Conservation (phyloP, 2,888 invertebrate species). For the Toxonevra muliebris region DNA sequence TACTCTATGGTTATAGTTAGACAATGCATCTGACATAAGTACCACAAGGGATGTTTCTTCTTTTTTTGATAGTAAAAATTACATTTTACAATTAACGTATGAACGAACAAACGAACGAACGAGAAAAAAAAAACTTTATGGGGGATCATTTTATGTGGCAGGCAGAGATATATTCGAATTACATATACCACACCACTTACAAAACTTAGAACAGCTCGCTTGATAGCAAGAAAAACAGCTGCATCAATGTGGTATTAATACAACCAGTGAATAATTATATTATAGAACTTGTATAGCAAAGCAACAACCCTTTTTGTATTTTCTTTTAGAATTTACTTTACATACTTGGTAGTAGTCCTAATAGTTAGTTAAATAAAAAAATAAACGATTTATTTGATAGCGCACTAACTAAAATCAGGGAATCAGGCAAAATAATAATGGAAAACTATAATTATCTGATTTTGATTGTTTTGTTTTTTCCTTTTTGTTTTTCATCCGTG, state of each 20-base stretch:
- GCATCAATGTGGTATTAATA: background rate
- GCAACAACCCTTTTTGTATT: constrained; percentile 1
- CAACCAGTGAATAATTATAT: no score
- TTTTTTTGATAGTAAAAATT: background rate
- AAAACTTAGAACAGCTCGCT: constrained; percentile 34
- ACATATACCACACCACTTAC: no score
- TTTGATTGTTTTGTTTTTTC: constrained; percentile 14
- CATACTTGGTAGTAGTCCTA: constrained; percentile 1
- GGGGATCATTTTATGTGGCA: constrained; percentile 41
- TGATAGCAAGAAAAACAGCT: background rate
- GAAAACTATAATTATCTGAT: constrained; percentile 37
- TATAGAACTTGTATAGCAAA: background rate
- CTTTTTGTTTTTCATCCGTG: background rate
- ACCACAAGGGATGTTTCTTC: constrained; percentile 18
- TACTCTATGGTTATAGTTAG: background rate
- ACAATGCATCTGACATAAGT: background rate
- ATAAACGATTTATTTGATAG: no score
- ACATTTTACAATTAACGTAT: no score
- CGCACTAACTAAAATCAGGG: constrained; percentile 19
- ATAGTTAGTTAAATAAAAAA: constrained; percentile 12
- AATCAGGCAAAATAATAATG: constrained; percentile 22
- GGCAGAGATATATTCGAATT: background rate
- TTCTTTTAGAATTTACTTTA: background rate
- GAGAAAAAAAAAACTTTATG: constrained; percentile 31
- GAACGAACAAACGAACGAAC: constrained; percentile 1